Conservation (phyloP, 2,888 invertebrate species). For the Eremobia ochroleuca region DNA sequence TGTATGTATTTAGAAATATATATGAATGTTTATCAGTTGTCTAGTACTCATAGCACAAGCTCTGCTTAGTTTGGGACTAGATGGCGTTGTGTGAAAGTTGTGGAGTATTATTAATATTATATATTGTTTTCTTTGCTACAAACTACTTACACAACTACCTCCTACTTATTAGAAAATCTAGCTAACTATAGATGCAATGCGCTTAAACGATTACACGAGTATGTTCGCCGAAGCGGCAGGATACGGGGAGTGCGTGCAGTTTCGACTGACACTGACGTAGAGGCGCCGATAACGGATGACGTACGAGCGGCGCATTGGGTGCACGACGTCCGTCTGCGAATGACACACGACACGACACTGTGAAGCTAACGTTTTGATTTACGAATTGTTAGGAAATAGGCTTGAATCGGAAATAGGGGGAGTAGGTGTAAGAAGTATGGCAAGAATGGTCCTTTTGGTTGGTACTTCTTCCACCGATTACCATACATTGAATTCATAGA, state of each 20-base stretch:
- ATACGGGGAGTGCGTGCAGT: constrained; percentile 70
- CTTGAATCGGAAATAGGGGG: background rate
- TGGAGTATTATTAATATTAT: no score
- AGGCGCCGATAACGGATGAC: constrained; percentile 85
- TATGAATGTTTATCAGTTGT: no score
- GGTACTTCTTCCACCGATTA: background rate
- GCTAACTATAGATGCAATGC: constrained; percentile 18
- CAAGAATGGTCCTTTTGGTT: background rate
- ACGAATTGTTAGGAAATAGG: constrained; percentile 45
- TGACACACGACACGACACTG: constrained; percentile 66
- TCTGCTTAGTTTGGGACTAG: no score
- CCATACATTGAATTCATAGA: background rate
- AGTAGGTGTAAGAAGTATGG: background rate
- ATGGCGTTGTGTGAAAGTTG: no score
- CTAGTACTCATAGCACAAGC: no score
- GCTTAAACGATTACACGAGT: constrained; percentile 45
- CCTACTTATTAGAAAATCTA: constrained; percentile 5
- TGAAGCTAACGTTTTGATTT: constrained; percentile 43
- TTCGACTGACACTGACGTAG: constrained; percentile 83
- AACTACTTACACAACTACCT: background rate
- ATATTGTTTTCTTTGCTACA: constrained; percentile 3
- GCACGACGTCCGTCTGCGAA: constrained; percentile 78
- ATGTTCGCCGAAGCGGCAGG: constrained; percentile 67
- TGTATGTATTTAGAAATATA: no score
- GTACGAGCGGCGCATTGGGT: constrained; percentile 81